phyloP scores from a whole-genome alignment of 1,140 invertebrate species.

The Oreohelix idahoensis region DNA sequence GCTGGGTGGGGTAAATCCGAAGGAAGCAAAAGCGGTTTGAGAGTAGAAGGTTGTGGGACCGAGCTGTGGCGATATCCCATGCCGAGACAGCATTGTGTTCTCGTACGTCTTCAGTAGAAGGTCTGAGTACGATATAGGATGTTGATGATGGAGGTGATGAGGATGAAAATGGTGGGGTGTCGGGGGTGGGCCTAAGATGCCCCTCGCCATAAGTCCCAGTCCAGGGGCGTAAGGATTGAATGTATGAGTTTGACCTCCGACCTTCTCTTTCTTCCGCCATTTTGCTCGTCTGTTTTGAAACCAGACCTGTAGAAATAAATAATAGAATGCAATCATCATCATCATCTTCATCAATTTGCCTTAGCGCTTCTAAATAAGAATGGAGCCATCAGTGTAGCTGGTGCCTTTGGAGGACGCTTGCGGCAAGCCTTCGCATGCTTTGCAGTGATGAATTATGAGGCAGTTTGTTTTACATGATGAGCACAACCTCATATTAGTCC shows the following conservation, averaged over 20 bases:
- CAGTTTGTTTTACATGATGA: too few relatives aligned
- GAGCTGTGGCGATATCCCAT: conserved; percentile 42
- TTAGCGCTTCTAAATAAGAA: too few relatives aligned
- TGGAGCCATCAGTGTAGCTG: too few relatives aligned
- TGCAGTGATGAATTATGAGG: too few relatives aligned
- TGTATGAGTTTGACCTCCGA: conserved; percentile 83
- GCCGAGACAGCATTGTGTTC: conserved; percentile 55
- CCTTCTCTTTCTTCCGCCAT: conserved; percentile 91
- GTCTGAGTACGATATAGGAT: conserved; percentile 74
- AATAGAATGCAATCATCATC: too few relatives aligned
- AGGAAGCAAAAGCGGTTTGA: conserved; percentile 36
- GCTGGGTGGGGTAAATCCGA: conserved; percentile 32
- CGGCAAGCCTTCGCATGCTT: too few relatives aligned
- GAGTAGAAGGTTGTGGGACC: conserved; percentile 29
- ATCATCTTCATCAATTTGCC: too few relatives aligned
- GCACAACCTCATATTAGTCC: too few relatives aligned
- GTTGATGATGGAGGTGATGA: conserved; percentile 13
- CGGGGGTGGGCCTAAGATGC: conserved; percentile 78
- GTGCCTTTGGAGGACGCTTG: too few relatives aligned
- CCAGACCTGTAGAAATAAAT: conserved; percentile 90
- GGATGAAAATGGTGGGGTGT: conserved; percentile 25
- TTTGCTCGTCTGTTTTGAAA: conserved; percentile 98
- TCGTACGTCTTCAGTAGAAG: conserved; percentile 86
- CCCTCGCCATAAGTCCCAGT: conserved; percentile 70
- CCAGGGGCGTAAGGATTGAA: conserved; percentile 85